Evolutionary conservation across 1,140 invertebrate species (phyloP), one percentile per base, ranked within the genome.

Genomic region (Kradibia gibbosae): DNA sequence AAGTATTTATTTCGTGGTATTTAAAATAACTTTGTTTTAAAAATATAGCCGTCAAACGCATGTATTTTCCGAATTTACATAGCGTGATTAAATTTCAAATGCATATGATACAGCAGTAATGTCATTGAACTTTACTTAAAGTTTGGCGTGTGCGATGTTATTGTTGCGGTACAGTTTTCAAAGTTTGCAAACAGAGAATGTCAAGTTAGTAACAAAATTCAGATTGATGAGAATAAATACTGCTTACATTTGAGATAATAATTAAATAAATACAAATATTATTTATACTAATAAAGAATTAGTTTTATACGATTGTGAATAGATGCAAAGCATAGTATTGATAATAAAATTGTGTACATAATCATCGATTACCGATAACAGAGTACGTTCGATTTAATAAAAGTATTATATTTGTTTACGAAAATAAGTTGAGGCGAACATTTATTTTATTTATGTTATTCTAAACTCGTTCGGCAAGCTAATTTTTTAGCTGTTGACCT

Each of bases 41-140:
- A n/a, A n/a, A n/a, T n/a, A n/a, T n/a, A n/a, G n/a, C n/a, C n/a
- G n/a, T n/a, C n/a, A n/a, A n/a, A n/a, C 22, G n/a, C 3, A 3
- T 55, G 8, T 57, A 57, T 57, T 57, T 57, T 57, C 55, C 13
- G n/a, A 25, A 55, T 25, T 42, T 42, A 22, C 22, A 70, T 45
- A 3, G 31, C n/a, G 2, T 50, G 15, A 45, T 74, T 34, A 50
- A 31, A 72, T 72, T 50, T 72, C n/a, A 13, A 74, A 74, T 22
- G 50, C 34, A 57, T 36, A 22, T 74, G 36, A 55, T 50, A 31
- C 57, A 34, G 53, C 11, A 31, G 34, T 65, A 15, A 48, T 77
- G n/a, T 65, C 22, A 77, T 77, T 65, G 22, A 77, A 76, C 20
- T 77, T 65, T 77, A 25, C 17, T 28, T 34, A 10, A n/a, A 62